Percentiles rank a stretch among this genome's conserved stretches.
These are phyloP conservation scores for Monopterus albus DNA, from an alignment of 2,113 vertebrate species.

Conservation along the genomic window DNA sequence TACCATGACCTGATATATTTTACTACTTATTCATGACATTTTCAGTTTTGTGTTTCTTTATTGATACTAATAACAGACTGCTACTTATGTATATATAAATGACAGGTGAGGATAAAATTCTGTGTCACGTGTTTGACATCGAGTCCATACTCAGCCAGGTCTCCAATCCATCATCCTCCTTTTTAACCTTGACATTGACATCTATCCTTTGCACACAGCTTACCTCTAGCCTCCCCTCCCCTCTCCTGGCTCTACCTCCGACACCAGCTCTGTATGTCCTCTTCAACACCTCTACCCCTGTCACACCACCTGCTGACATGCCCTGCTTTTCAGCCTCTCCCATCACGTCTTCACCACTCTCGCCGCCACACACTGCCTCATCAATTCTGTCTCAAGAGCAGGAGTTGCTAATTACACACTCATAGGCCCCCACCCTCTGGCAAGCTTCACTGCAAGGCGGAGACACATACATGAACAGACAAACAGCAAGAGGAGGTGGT, in stretches of 20 bases:
- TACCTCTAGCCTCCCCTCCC: not conserved
- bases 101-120: not conserved
- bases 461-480: slow-evolving; percentile 59
- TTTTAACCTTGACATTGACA: slow-evolving; percentile 19
- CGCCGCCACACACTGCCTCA: slow-evolving; percentile 30
- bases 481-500: slow-evolving; percentile 26
- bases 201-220: not conserved
- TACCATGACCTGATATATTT: not conserved
- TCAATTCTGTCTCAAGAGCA: slow-evolving; percentile 53
- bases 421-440: not conserved
- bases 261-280: not conserved
- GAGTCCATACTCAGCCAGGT: not conserved
- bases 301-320: slow-evolving; percentile 19
- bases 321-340: slow-evolving; percentile 5
- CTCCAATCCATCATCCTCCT: not conserved
- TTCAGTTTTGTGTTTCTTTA: not conserved
- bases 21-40: not conserved
- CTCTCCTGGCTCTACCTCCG: not conserved
- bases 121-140: accelerated
- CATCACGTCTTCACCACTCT: slow-evolving; percentile 7
- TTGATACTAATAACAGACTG: not conserved
- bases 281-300: not conserved
- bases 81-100: not conserved
- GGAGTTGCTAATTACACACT: slow-evolving; percentile 74
- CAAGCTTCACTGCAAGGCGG: slow-evolving; percentile 34